These are phyloP conservation scores for Oreochromis grahami DNA, from an alignment of 2,797 vertebrate species.

Conservation along the genomic window DNA sequence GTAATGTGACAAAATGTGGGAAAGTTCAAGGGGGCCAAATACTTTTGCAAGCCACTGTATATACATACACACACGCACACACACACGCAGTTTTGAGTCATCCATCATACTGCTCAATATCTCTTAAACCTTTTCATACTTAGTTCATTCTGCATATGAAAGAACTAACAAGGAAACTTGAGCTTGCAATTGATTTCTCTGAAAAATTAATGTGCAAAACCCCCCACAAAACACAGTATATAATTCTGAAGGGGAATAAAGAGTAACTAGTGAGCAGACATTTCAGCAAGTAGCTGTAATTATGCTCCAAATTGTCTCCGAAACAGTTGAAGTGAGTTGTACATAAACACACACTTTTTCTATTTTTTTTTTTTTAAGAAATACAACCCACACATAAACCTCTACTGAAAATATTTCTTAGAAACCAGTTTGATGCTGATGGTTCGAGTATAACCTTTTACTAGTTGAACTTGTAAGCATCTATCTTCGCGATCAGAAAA, in stretches of 20 bases:
- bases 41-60: no score
- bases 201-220: background rate
- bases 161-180: background rate
- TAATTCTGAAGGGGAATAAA: background rate
- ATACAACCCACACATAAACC: background rate
- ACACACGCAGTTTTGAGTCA: background rate
- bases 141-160: background rate
- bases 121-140: background rate
- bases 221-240: rapidly evolving
- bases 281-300: background rate
- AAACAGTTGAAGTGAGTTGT: background rate
- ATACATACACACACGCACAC: no score
- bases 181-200: background rate
- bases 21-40: no score
- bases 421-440: background rate
- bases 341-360: background rate
- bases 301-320: background rate
- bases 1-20: no score
- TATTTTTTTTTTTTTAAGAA: background rate
- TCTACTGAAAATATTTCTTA: background rate
- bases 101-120: background rate
- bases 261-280: rapidly evolving
- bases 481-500: background rate
- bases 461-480: background rate
- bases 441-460: background rate